A percentile compares a stretch with the other conserved stretches of the same genome.
These are phyloP conservation scores for Acrobasis suavella DNA, from an alignment of 2,888 invertebrate species.

Conservation along the genomic window DNA sequence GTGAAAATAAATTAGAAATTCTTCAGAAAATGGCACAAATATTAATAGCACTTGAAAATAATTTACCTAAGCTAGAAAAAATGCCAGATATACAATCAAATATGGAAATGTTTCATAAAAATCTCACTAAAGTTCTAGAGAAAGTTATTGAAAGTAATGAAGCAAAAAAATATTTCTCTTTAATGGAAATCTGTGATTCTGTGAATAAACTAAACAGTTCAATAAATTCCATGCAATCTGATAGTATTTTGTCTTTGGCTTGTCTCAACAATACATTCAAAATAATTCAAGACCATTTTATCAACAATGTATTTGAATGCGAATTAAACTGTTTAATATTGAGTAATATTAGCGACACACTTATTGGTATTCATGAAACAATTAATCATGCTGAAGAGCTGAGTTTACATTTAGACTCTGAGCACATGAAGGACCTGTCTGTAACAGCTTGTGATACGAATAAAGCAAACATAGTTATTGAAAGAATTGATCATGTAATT, in stretches of 20 bases:
- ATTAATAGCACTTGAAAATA: constrained; percentile 69
- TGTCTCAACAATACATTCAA: constrained; percentile 62
- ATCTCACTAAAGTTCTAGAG: constrained; percentile 80
- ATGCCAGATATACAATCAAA: constrained; percentile 53
- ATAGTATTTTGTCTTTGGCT: constrained; percentile 53
- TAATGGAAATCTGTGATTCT: constrained; percentile 68
- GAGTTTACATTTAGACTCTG: constrained; percentile 55
- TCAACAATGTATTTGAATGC: constrained; percentile 57
- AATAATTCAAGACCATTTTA: constrained; percentile 59
- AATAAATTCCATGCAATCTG: constrained; percentile 56
- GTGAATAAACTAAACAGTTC: constrained; percentile 62
- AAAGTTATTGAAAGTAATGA: constrained; percentile 80
- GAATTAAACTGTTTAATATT: constrained; percentile 59
- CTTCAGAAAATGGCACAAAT: constrained; percentile 76
- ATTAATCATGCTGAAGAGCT: constrained; percentile 60
- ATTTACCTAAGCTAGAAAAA: constrained; percentile 54
- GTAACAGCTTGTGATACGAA: constrained; percentile 34
- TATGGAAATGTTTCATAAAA: constrained; percentile 69
- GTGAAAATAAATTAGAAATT: constrained; percentile 69
- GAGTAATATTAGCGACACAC: constrained; percentile 54
- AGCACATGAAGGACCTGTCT: constrained; percentile 53
- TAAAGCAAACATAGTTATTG: constrained; percentile 54
- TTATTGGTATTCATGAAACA: constrained; percentile 58
- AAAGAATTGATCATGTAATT: constrained; percentile 65
- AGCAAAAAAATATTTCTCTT: constrained; percentile 60